Conservation (phyloP, 2,888 invertebrate species). For the Tetranychus piercei region DNA sequence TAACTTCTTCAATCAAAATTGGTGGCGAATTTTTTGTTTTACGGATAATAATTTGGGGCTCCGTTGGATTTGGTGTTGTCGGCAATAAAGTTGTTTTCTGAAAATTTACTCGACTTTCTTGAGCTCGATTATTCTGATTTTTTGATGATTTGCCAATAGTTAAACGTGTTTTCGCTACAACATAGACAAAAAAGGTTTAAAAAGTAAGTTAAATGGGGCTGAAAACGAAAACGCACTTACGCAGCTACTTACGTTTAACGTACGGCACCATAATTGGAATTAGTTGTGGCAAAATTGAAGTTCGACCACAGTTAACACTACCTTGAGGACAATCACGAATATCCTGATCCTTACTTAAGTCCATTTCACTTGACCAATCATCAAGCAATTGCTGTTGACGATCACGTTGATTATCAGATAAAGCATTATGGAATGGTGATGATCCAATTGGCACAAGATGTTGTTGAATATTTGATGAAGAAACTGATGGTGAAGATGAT, state of each 20-base stretch:
- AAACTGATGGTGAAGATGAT: neutral
- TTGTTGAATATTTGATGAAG: neutral
- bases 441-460: neutral
- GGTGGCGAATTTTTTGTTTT: neutral
- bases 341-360: neutral
- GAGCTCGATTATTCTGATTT: neutral
- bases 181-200: neutral
- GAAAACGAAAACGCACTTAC: neutral
- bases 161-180: neutral
- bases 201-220: too few species aligned
- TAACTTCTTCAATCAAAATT: neutral
- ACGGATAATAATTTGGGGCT: neutral
- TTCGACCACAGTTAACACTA: neutral
- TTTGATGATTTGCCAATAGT: neutral
- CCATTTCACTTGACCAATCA: neutral
- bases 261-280: neutral
- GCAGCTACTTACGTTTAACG: neutral
- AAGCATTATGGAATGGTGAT: neutral
- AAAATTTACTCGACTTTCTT: neutral
- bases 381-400: neutral
- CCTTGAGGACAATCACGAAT: neutral
- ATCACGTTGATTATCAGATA: neutral
- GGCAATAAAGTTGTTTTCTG: neutral
- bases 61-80: neutral
- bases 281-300: neutral